These are phyloP conservation scores for Pleuronectes platessa DNA, from an alignment of 2,113 vertebrate species.

Conservation along the genomic window DNA sequence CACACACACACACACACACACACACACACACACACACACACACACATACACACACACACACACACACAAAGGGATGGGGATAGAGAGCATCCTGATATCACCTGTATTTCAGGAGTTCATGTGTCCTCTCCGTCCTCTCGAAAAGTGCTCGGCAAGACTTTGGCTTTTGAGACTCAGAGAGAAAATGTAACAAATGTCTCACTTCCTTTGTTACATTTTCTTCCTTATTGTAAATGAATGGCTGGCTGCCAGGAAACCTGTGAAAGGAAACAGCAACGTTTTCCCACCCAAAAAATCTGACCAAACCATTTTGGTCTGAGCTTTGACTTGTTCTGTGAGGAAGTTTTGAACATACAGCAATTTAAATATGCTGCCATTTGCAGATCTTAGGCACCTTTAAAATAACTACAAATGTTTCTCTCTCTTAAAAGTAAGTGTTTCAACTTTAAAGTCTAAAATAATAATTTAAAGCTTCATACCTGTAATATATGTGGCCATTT, in stretches of 20 bases:
- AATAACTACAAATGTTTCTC: neutral
- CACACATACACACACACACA: too few species aligned
- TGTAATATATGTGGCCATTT: neutral
- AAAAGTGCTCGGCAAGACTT: neutral
- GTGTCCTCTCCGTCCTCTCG: neutral
- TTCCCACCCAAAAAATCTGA: slow-evolving; percentile 9
- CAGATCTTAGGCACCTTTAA: neutral
- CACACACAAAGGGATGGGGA: neutral
- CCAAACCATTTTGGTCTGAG: slow-evolving; percentile 1
- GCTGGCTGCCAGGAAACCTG: slow-evolving; percentile 46
- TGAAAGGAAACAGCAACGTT: slow-evolving; percentile 38
- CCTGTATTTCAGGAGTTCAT: neutral
- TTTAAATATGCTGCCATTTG: too few species aligned
- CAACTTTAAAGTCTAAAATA: neutral
- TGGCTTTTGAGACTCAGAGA: neutral
- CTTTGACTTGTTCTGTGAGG: neutral
- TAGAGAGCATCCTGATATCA: neutral
- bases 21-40: too few species aligned
- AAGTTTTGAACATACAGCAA: neutral
- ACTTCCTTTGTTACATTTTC: slow-evolving; percentile 45
- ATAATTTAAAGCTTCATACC: too few species aligned
- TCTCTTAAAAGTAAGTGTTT: neutral
- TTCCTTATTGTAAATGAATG: slow-evolving; percentile 36
- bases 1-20: too few species aligned
- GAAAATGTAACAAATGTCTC: slow-evolving; percentile 29